Evolutionary conservation across 1,140 invertebrate species (phyloP).

Genomic region (Drosophila lacertosa): DNA sequence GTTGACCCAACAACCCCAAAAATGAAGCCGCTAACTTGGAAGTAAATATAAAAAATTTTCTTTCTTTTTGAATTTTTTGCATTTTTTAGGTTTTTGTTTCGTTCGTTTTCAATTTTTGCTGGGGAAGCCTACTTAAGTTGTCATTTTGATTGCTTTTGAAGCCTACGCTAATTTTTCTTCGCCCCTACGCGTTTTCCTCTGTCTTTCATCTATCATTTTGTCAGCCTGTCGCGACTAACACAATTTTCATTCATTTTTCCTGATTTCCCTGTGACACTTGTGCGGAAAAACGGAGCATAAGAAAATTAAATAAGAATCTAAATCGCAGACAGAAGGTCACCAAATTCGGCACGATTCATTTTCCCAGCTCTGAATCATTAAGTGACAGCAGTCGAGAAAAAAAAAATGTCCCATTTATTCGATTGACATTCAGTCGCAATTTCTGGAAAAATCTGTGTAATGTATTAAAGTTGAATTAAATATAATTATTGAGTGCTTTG

Average conservation of each 20-base stretch:
- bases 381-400: slow-evolving; percentile 60
- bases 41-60: slow-evolving; percentile 32
- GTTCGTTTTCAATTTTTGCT: slow-evolving; percentile 42
- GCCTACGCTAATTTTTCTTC: slow-evolving; percentile 68
- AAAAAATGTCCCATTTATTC: too few relatives aligned
- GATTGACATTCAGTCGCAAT: slow-evolving; percentile 41
- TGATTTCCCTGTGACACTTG: slow-evolving; percentile 66
- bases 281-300: slow-evolving; percentile 20
- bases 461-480: slow-evolving; percentile 64
- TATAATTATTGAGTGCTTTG: slow-evolving; percentile 50
- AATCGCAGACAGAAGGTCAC: slow-evolving; percentile 20
- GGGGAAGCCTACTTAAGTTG: slow-evolving; percentile 78
- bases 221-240: slow-evolving; percentile 58
- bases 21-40: slow-evolving; percentile 4
- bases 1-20: slow-evolving; percentile 14
- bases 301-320: slow-evolving; percentile 29
- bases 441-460: slow-evolving; percentile 45
- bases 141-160: slow-evolving; percentile 82
- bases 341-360: slow-evolving; percentile 47
- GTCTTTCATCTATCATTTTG: slow-evolving; percentile 70
- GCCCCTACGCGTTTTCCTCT: background rate
- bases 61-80: slow-evolving; percentile 22
- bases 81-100: slow-evolving; percentile 19
- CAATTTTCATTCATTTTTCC: slow-evolving; percentile 71
- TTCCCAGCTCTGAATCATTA: slow-evolving; percentile 67